Percentiles rank a stretch among this genome's conserved stretches.
These are phyloP conservation scores for Ceryle rudis DNA, from an alignment of 2,797 vertebrate species.

Conservation along the genomic window DNA sequence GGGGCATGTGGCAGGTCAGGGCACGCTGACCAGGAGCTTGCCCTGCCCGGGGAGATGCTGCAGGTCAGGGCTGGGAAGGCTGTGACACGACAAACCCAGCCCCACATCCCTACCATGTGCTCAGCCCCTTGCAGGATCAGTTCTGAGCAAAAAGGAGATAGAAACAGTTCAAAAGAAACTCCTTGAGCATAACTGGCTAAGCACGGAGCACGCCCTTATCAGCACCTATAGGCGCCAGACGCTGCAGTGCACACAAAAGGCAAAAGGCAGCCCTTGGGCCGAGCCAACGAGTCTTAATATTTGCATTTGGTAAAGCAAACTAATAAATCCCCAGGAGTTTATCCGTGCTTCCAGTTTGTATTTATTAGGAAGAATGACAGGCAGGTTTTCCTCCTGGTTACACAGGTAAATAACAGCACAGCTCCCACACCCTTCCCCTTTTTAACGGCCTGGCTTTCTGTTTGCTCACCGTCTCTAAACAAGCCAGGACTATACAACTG, in stretches of 20 bases:
- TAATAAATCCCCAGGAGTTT: constrained; percentile 69
- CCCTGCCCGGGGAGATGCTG: background rate
- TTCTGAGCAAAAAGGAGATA: background rate
- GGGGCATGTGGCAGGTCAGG: accelerated
- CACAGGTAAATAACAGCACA: constrained; percentile 18
- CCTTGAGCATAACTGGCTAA: background rate
- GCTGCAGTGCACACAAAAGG: constrained; percentile 47
- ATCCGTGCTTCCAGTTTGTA: constrained; percentile 43
- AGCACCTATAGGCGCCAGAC: constrained; percentile 19
- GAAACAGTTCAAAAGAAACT: background rate
- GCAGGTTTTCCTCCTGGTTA: constrained; percentile 9
- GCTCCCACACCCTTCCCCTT: background rate
- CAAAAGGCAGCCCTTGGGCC: constrained; percentile 50
- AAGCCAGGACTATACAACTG: background rate
- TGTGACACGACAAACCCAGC: accelerated
- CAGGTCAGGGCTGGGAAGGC: background rate
- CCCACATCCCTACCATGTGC: background rate
- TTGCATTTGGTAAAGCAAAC: constrained; percentile 77
- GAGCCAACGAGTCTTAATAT: constrained; percentile 49
- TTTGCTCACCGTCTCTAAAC: constrained; percentile 33
- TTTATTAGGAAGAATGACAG: constrained; percentile 40
- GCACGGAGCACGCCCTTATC: background rate
- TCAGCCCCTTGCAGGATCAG: background rate
- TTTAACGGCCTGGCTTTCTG: background rate
- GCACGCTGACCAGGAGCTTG: accelerated